Percentiles rank a stretch among this genome's conserved stretches.
phyloP scores from a whole-genome alignment of 2,888 invertebrate genomes.

The Drosophila dives region DNA sequence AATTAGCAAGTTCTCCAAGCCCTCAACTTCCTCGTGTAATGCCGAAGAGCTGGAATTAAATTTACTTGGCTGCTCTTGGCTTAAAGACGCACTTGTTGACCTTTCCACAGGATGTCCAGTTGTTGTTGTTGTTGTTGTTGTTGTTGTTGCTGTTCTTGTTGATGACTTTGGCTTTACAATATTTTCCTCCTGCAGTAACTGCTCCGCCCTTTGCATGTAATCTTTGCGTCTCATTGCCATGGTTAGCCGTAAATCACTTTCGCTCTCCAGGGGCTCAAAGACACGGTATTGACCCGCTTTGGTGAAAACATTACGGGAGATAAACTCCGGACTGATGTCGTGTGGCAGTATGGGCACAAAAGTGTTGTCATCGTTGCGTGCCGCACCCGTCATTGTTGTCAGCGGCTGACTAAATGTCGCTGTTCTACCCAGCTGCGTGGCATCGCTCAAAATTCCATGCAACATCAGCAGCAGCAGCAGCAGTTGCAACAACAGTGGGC shows the following conservation, averaged over 20 bases:
- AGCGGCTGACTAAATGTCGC: slow-evolving; percentile 66
- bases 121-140: background rate
- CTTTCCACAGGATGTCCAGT: slow-evolving; percentile 18
- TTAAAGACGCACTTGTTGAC: slow-evolving; percentile 1
- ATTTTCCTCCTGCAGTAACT: background rate
- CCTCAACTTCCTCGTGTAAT: slow-evolving; percentile 67
- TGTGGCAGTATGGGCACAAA: slow-evolving; percentile 81
- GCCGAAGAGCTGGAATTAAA: slow-evolving; percentile 26
- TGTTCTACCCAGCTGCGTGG: slow-evolving; percentile 13
- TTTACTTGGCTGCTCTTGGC: background rate
- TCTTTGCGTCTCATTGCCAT: slow-evolving; percentile 54
- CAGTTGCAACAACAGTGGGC: slow-evolving; percentile 26
- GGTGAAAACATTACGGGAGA: slow-evolving; percentile 80
- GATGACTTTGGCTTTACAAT: slow-evolving; percentile 1
- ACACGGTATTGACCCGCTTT: slow-evolving; percentile 82
- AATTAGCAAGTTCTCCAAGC: slow-evolving; percentile 75
- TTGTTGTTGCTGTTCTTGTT: slow-evolving; percentile 6
- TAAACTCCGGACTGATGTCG: slow-evolving; percentile 73
- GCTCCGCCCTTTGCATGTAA: slow-evolving; percentile 41
- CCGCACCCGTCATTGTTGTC: slow-evolving; percentile 55
- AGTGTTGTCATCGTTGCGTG: slow-evolving; percentile 66
- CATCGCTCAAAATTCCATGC: slow-evolving; percentile 22
- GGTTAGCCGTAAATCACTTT: slow-evolving; percentile 73
- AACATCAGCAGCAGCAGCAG: slow-evolving; percentile 29
- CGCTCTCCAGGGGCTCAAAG: slow-evolving; percentile 78